These are phyloP conservation scores for Irena cyanogastra DNA, from an alignment of 2,113 vertebrate species.

Conservation along the genomic window DNA sequence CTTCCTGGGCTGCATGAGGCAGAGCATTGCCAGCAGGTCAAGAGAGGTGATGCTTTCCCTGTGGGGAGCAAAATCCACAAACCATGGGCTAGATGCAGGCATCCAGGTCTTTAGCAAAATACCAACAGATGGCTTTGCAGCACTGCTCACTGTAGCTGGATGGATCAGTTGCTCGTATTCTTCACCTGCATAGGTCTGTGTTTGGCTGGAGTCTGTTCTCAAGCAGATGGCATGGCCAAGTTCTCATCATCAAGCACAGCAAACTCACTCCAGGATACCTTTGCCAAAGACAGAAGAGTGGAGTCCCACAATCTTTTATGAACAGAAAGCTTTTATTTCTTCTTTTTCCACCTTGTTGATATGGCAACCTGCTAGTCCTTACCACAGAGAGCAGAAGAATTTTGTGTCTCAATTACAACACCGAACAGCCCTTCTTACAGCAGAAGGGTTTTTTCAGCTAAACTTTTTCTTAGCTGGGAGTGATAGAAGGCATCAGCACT, in stretches of 20 bases:
- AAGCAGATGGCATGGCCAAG: not conserved
- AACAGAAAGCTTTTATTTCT: not conserved
- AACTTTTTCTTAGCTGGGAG: conserved; percentile 16
- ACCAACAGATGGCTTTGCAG: not conserved
- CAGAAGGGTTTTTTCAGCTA: not conserved
- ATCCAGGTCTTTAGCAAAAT: not conserved
- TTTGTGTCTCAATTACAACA: not conserved
- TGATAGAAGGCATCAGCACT: not conserved
- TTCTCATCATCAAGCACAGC: not conserved
- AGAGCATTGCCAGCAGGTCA: not conserved
- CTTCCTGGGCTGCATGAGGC: not conserved
- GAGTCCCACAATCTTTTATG: not conserved
- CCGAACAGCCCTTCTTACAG: not conserved
- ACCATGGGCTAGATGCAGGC: not conserved
- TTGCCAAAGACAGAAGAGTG: not conserved
- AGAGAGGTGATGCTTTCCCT: not conserved
- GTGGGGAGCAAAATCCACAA: not conserved
- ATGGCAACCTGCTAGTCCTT: not conserved
- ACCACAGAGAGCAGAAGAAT: not conserved
- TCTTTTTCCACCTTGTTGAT: not conserved
- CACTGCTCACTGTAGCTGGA: not conserved
- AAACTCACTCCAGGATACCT: not conserved
- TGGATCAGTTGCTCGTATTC: not conserved
- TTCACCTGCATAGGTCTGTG: not conserved
- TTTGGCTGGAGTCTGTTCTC: not conserved